These are phyloP conservation scores for Ferrisia virgata DNA, from an alignment of 2,888 invertebrate species.

Conservation along the genomic window DNA sequence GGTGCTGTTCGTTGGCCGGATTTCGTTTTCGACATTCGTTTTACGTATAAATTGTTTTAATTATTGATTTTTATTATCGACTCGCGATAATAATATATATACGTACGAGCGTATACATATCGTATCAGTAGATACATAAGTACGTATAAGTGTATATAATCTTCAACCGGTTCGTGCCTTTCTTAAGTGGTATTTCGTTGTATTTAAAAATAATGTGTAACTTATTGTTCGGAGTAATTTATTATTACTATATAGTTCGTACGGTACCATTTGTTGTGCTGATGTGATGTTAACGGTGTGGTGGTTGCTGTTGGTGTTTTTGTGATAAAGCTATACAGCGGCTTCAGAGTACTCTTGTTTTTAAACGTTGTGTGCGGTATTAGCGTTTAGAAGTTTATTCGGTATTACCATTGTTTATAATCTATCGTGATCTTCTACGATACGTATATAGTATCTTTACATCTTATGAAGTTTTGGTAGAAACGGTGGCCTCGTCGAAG, in stretches of 20 bases:
- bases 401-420: too few species aligned
- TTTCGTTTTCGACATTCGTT: background rate
- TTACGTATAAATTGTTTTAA: constrained; percentile 1
- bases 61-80: constrained; percentile 23
- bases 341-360: background rate
- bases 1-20: background rate
- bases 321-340: background rate
- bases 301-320: background rate
- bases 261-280: background rate
- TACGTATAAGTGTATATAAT: too few species aligned
- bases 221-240: background rate
- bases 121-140: too few species aligned
- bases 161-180: background rate
- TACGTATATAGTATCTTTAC: too few species aligned
- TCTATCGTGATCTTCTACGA: too few species aligned
- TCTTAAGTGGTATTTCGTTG: background rate
- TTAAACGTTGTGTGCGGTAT: background rate
- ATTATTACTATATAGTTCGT: background rate
- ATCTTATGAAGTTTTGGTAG: background rate
- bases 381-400: too few species aligned
- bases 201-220: background rate
- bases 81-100: background rate
- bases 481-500: background rate
- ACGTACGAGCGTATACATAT: background rate
- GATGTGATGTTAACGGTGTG: background rate